Evolutionary conservation across 2,113 vertebrate species (phyloP).

Genomic region (Phrynocephalus versicolor): DNA sequence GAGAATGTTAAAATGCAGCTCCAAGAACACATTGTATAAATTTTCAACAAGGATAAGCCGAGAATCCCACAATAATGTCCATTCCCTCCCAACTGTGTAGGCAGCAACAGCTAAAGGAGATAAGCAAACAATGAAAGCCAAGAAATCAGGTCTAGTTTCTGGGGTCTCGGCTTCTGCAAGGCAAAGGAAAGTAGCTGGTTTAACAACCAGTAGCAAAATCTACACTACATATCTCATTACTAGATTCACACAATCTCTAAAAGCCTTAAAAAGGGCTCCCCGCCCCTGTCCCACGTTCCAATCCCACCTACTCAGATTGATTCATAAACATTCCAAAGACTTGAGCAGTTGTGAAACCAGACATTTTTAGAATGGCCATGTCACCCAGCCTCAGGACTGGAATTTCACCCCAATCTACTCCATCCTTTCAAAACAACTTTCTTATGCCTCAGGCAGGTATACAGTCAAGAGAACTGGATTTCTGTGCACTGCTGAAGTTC

Average conservation of each 20-base stretch:
- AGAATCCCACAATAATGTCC: slow-evolving; percentile 3
- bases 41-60: not conserved
- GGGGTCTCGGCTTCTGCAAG: not conserved
- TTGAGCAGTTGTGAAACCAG: slow-evolving; percentile 13
- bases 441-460: not conserved
- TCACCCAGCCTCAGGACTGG: not conserved
- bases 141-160: not conserved
- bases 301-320: not conserved
- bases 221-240: not conserved
- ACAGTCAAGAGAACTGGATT: not conserved
- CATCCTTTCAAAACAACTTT: not conserved
- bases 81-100: not conserved
- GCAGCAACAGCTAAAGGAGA: not conserved
- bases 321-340: slow-evolving; percentile 39
- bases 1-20: not conserved
- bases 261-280: slow-evolving; percentile 4
- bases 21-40: not conserved
- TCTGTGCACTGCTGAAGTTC: not conserved
- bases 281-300: not conserved
- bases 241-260: not conserved
- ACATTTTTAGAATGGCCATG: slow-evolving; percentile 13
- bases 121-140: not conserved
- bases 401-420: not conserved
- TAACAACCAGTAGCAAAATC: not conserved
- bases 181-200: not conserved